Evolutionary conservation across 2,888 invertebrate species (phyloP), one percentile per base, ranked within the genome.

Genomic region (Andricus quercusramuli): DNA sequence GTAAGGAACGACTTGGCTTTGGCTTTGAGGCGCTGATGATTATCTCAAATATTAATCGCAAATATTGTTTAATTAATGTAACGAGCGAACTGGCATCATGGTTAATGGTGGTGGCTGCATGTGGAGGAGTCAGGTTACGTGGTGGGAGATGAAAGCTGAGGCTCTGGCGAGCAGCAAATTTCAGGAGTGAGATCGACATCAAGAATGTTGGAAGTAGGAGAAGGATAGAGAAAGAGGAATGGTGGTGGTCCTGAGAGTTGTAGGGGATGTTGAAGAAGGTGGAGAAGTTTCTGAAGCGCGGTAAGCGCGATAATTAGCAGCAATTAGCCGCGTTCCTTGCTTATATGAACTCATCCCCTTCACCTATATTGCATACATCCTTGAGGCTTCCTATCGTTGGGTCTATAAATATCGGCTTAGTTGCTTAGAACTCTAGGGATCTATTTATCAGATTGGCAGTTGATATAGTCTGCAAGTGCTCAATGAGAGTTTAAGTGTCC

Each of bases 51-150:
- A 91, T 91, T 91, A 91, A 91, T 90, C 86, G 88, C 90, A 90
- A 91, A 91, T 91, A 91, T 91, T 90, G 90, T 90, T 91, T 90
- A 90, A 91, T 91, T 91, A 90, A 90, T 89, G 87, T 89, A 89
- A 90, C 89, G 87, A 84, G 85, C 85, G 80, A 84, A 83, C 82
- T 80, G 80, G 82, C 77, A 80, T 84, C 80, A 68, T 79, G 76
- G 83, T 80, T 82, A 78, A 80, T 70, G 82, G 81, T 77, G 47
- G 74, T 62, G 66, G 65, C 78, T 44, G 77, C 3, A 51, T 77
- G 78, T 77, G 78, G 67, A 76, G 80, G 82, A 80, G 81, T 62
- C 51, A 13, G 79, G 84, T 79, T 80, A 68, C 79, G 80, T 13
- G 29, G 56, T 56, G 56, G 74, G 56, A 56, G 37, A 32, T 74